Evolutionary conservation across 2,113 vertebrate genomes (phyloP).

Genomic region (Sylvilagus bachmani): DNA sequence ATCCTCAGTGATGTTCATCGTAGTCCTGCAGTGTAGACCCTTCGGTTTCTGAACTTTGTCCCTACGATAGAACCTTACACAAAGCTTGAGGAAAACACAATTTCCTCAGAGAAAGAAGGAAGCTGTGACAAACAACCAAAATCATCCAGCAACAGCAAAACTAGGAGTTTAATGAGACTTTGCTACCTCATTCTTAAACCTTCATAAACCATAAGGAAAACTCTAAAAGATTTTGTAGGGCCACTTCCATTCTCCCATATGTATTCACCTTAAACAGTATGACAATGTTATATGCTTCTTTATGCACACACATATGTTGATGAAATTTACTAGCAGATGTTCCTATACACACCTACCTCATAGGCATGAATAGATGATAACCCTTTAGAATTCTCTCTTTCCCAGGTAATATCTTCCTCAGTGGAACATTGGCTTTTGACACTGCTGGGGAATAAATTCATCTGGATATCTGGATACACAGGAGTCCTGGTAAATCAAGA

Average conservation of each 20-base stretch:
- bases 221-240: slow-evolving; percentile 48
- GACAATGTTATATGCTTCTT: neutral
- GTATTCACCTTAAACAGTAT: slow-evolving; percentile 57
- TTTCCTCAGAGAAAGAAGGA: neutral
- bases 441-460: neutral
- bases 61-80: slow-evolving; percentile 9
- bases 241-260: slow-evolving; percentile 2
- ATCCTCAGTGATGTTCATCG: neutral
- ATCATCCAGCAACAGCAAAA: neutral
- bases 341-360: slow-evolving; percentile 19
- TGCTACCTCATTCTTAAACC: slow-evolving; percentile 26
- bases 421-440: neutral
- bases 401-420: slow-evolving; percentile 17
- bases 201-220: neutral
- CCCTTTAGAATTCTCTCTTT: neutral
- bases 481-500: neutral
- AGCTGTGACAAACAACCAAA: neutral
- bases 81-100: neutral
- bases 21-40: neutral
- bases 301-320: slow-evolving; percentile 55
- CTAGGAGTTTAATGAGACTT: neutral
- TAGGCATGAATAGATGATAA: slow-evolving; percentile 25
- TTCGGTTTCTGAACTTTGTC: slow-evolving; percentile 10
- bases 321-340: slow-evolving; percentile 66
- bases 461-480: neutral